phyloP scores from a whole-genome alignment of 2,797 vertebrate genomes.

The Simalia tracyae region DNA sequence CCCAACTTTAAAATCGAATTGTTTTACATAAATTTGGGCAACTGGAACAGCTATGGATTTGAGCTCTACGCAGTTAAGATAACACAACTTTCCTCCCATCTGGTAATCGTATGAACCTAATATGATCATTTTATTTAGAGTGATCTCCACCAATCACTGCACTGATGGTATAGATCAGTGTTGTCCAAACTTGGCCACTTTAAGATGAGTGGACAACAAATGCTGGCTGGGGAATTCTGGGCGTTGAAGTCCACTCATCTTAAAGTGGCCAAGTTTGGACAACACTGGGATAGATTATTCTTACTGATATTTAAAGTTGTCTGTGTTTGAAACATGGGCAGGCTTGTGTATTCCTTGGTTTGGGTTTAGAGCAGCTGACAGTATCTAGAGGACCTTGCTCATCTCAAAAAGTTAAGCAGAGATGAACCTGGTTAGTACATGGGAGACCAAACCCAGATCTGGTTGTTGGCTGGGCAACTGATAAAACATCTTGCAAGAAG shows the following conservation, averaged over 20 bases:
- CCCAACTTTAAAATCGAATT: background rate
- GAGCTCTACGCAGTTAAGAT: background rate
- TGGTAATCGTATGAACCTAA: background rate
- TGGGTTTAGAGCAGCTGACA: background rate
- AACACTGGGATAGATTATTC: background rate
- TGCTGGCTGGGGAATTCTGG: too few species aligned
- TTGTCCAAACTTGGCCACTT: too few species aligned
- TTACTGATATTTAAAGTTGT: background rate
- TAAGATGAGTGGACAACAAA: too few species aligned
- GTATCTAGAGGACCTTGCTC: background rate
- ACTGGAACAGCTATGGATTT: background rate
- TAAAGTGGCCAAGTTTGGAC: too few species aligned
- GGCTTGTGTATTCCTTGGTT: background rate
- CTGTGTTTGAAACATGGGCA: background rate
- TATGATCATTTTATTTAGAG: background rate
- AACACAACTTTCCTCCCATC: background rate
- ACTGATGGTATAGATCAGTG: background rate
- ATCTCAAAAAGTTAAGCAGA: background rate
- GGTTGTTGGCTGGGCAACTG: background rate
- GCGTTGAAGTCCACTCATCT: too few species aligned
- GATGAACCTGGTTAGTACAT: background rate
- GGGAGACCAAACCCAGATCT: background rate
- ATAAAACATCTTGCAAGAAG: background rate
- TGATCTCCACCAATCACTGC: background rate
- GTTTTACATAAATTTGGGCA: background rate